Conservation (phyloP, 1,140 invertebrate genomes). For the Philopotamus ludificatus region DNA sequence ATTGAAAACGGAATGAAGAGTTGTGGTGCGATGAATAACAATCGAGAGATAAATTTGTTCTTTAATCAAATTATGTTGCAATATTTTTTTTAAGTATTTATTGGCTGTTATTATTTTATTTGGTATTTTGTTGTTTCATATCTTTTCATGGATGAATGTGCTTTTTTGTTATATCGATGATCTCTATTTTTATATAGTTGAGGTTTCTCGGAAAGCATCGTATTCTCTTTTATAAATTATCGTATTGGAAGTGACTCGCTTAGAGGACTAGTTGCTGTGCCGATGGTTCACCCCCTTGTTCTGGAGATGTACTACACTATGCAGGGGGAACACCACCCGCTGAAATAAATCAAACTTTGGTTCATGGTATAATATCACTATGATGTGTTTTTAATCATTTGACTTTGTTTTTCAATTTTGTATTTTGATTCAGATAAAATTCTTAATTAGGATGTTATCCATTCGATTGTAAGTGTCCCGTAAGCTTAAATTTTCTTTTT, state of each 20-base stretch:
- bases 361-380: constrained; percentile 48
- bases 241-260: constrained; percentile 16
- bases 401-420: constrained; percentile 59
- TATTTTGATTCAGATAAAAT: constrained; percentile 56
- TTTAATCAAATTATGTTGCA: constrained; percentile 41
- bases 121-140: constrained; percentile 36
- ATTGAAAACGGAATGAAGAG: constrained; percentile 32
- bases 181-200: constrained; percentile 22
- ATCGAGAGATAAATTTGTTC: constrained; percentile 38
- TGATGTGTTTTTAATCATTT: constrained; percentile 57
- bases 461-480: constrained; percentile 58
- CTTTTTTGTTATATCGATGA: constrained; percentile 35
- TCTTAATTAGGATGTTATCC: constrained; percentile 59
- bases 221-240: constrained; percentile 12
- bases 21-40: constrained; percentile 24
- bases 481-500: constrained; percentile 56
- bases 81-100: constrained; percentile 44
- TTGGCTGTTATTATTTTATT: constrained; percentile 42
- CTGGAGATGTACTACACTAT: constrained; percentile 52
- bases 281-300: constrained; percentile 49
- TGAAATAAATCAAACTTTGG: constrained; percentile 43
- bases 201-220: constrained; percentile 7
- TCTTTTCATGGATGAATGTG: constrained; percentile 29
- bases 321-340: constrained; percentile 52
- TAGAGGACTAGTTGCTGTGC: constrained; percentile 16